Percentiles rank a stretch among this genome's conserved stretches.
Evolutionary conservation across 2,888 invertebrate species (phyloP).

Genomic region (Volucella bombylans): DNA sequence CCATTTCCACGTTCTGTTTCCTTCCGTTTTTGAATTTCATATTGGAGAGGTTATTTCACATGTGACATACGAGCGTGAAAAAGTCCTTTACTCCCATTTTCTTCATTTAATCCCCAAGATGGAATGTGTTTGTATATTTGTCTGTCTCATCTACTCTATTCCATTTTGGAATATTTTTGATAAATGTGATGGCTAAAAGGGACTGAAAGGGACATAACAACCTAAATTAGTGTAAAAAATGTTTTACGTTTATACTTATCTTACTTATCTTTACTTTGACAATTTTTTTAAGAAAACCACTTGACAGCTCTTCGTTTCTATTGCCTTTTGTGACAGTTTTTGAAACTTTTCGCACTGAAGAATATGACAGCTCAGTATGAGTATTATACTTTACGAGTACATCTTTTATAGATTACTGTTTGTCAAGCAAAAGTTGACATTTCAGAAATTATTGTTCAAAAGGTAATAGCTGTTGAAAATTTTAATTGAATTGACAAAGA

Average conservation of each 20-base stretch:
- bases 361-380: too few relatives aligned
- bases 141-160: not conserved
- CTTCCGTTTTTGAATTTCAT: conserved; percentile 39
- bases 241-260: not conserved
- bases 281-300: not conserved
- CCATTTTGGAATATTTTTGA: not conserved
- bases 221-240: not conserved
- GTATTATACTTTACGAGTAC: too few relatives aligned
- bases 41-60: conserved; percentile 43
- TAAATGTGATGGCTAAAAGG: not conserved
- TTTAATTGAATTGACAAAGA: too few relatives aligned
- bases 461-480: too few relatives aligned
- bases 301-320: too few relatives aligned
- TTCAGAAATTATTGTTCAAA: too few relatives aligned
- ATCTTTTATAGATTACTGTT: too few relatives aligned
- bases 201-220: not conserved
- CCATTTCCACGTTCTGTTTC: not conserved
- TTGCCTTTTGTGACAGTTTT: not conserved
- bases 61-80: conserved; percentile 24
- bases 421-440: too few relatives aligned
- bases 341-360: not conserved
- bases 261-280: not conserved
- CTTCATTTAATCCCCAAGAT: not conserved
- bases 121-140: not conserved
- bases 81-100: conserved; percentile 15